Conservation (phyloP, 2,888 invertebrate species). For the Drosophila paranaensis region DNA sequence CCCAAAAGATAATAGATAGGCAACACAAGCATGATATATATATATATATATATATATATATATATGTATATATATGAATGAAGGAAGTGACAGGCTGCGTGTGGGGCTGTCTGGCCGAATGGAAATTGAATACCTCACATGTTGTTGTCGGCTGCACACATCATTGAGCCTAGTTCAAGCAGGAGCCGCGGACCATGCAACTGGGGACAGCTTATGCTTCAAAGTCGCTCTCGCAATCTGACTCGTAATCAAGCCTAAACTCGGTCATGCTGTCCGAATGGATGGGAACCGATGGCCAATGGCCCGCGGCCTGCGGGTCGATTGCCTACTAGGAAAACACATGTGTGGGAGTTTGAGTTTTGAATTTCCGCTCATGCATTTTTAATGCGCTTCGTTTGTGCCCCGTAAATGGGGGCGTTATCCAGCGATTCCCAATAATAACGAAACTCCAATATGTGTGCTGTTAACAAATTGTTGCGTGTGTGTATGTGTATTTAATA, state of each 20-base stretch:
- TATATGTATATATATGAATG: background rate
- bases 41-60: background rate
- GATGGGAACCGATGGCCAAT: constrained; percentile 44
- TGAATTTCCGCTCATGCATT: constrained; percentile 75
- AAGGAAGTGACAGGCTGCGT: constrained; percentile 42
- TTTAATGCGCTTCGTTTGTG: constrained; percentile 59
- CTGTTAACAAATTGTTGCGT: constrained; percentile 48
- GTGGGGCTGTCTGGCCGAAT: constrained; percentile 41
- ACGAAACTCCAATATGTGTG: constrained; percentile 20
- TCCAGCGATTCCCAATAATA: constrained; percentile 48
- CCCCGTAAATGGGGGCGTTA: constrained; percentile 63
- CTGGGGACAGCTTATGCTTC: background rate
- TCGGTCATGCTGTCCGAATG: constrained; percentile 77
- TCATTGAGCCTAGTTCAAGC: constrained; percentile 62
- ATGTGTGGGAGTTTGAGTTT: constrained; percentile 65
- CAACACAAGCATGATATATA: constrained; percentile 1
- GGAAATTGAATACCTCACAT: constrained; percentile 70
- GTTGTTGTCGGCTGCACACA: constrained; percentile 70
- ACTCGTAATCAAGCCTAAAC: constrained; percentile 40
- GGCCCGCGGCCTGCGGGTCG: constrained; percentile 16
- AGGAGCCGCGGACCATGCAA: constrained; percentile 44
- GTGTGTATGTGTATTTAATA: constrained; percentile 65
- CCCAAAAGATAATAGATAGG: constrained; percentile 45
- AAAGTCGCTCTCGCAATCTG: background rate
- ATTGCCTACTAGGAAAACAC: constrained; percentile 14